Conservation (phyloP, 2,888 invertebrate genomes). For the Zaprionus obscuricornis region DNA sequence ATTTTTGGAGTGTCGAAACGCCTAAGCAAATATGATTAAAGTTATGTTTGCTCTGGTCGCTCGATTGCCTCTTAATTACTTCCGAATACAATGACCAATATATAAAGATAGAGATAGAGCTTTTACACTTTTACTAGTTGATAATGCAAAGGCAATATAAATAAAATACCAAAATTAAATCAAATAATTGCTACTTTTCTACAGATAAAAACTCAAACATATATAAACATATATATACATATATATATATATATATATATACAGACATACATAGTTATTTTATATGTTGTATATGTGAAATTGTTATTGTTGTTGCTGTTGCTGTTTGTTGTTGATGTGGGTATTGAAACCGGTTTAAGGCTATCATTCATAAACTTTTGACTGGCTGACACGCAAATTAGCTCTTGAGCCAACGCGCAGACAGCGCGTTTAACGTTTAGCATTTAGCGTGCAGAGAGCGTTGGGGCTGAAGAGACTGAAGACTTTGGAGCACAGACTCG, state of each 20-base stretch:
- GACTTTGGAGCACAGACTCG: constrained; percentile 40
- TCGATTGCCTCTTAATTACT: constrained; percentile 77
- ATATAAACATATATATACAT: constrained; percentile 19
- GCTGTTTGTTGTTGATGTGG: constrained; percentile 17
- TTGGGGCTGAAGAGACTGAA: constrained; percentile 33
- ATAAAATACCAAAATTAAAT: constrained; percentile 34
- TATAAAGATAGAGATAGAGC: constrained; percentile 51
- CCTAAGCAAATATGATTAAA: constrained; percentile 76
- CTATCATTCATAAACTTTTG: constrained; percentile 75
- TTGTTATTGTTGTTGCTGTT: neutral
- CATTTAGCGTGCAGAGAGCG: constrained; percentile 37
- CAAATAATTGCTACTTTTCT: constrained; percentile 41
- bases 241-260: constrained; percentile 10
- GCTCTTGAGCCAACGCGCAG: constrained; percentile 73
- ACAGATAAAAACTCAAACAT: too few species aligned
- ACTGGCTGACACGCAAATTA: constrained; percentile 73
- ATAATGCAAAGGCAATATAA: constrained; percentile 49
- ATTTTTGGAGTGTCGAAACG: constrained; percentile 76
- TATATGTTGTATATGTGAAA: too few species aligned
- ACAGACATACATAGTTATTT: too few species aligned
- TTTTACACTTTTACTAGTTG: constrained; percentile 60
- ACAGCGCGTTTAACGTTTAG: constrained; percentile 62
- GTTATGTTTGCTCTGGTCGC: constrained; percentile 63
- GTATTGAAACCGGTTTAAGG: constrained; percentile 56
- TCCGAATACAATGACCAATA: constrained; percentile 73